Evolutionary conservation across 1,140 invertebrate species (phyloP).

Genomic region (Hyles vespertilio): DNA sequence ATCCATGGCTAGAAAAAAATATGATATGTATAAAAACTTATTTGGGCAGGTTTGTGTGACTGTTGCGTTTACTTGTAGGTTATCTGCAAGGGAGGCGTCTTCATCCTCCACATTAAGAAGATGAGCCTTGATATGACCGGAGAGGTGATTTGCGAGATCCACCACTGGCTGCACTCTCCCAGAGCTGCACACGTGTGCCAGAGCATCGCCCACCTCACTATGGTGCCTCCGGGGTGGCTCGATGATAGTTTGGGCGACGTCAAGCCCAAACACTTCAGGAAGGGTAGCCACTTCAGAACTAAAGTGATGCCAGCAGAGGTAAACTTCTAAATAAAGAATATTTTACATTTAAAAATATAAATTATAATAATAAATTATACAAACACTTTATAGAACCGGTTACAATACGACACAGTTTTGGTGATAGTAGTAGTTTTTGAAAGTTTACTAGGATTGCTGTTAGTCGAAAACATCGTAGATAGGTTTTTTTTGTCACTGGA

Average conservation of each 20-base stretch:
- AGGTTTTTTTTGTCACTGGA: too few relatives aligned
- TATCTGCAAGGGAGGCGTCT: slow-evolving; percentile 22
- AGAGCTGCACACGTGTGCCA: background rate
- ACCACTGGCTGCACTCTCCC: slow-evolving; percentile 3
- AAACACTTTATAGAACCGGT: too few relatives aligned
- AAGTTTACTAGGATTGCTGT: too few relatives aligned
- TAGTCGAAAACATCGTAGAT: too few relatives aligned
- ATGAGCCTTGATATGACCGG: slow-evolving; percentile 31
- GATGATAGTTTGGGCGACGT: background rate
- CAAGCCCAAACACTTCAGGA: too few relatives aligned
- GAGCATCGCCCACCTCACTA: background rate
- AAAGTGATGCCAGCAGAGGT: too few relatives aligned
- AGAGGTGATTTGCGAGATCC: slow-evolving; percentile 28
- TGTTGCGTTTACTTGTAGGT: slow-evolving; percentile 21
- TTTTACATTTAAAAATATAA: too few relatives aligned
- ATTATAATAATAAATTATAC: too few relatives aligned
- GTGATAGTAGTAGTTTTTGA: too few relatives aligned
- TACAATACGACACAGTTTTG: too few relatives aligned
- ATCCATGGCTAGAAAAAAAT: background rate
- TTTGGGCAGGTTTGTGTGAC: background rate
- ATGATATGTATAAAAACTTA: background rate
- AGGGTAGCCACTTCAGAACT: too few relatives aligned
- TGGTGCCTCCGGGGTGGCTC: background rate
- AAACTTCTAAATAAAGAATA: too few relatives aligned
- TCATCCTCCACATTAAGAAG: slow-evolving; percentile 27